Conservation (phyloP, 2,113 vertebrate species). For the Chloroceryle aenea region DNA sequence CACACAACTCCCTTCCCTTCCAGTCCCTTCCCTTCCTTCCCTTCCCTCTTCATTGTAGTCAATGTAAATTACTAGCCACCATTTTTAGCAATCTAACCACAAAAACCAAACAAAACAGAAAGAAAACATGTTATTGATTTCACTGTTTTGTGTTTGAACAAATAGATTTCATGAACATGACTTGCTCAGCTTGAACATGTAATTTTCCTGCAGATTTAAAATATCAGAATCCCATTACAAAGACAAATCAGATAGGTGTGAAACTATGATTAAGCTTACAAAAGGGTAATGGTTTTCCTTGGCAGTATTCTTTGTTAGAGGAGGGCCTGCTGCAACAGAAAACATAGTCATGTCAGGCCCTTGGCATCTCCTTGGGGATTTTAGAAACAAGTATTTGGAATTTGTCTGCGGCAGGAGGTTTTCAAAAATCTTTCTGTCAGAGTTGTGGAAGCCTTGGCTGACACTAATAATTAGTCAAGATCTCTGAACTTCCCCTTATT, state of each 20-base stretch:
- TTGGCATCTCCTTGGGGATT: not conserved
- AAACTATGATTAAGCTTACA: not conserved
- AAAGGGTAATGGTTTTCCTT: not conserved
- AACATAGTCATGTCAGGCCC: not conserved
- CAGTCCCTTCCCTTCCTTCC: too few species aligned
- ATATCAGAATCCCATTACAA: not conserved
- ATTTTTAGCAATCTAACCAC: not conserved
- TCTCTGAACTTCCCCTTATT: not conserved
- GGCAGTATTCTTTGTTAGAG: not conserved
- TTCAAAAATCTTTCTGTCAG: not conserved
- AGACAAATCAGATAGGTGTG: not conserved
- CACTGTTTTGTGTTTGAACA: constrained; percentile 3
- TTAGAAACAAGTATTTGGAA: not conserved
- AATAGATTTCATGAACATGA: not conserved
- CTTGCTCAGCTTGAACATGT: not conserved
- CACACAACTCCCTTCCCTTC: not conserved
- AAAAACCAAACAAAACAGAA: not conserved
- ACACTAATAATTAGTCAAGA: not conserved
- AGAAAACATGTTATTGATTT: not conserved
- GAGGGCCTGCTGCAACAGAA: not conserved
- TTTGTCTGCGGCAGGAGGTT: not conserved
- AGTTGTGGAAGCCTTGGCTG: not conserved
- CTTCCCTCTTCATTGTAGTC: not conserved
- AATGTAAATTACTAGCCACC: not conserved
- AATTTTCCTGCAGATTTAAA: not conserved